These are phyloP conservation scores for Marcusenius ussheri DNA, from an alignment of 2,113 vertebrate genomes.

Conservation along the genomic window DNA sequence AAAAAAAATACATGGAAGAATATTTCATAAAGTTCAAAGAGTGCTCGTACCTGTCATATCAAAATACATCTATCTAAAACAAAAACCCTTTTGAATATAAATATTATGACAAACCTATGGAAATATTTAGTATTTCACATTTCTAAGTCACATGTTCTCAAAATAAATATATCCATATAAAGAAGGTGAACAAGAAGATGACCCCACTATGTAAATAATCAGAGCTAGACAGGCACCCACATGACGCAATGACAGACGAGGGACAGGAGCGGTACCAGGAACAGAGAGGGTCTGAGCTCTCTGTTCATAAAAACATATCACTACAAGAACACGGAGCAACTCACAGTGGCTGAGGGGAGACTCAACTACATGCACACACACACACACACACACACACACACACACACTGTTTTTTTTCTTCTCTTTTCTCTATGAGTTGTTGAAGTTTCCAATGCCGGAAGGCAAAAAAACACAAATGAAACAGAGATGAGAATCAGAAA, in stretches of 20 bases:
- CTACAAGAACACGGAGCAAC: neutral
- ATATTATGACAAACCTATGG: conserved; percentile 45
- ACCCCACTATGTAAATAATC: neutral
- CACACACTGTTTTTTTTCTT: neutral
- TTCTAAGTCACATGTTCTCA: conserved; percentile 33
- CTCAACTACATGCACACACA: neutral
- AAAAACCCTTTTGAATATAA: conserved; percentile 42
- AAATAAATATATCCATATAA: conserved; percentile 52
- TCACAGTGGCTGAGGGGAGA: conserved; percentile 2
- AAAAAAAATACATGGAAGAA: conserved; percentile 33
- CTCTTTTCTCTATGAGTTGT: neutral
- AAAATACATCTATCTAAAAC: conserved; percentile 10
- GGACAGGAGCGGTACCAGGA: neutral
- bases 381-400: neutral
- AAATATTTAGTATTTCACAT: conserved; percentile 50
- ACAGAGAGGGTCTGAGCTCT: neutral
- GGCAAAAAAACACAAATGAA: conserved; percentile 3
- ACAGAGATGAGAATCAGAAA: conserved; percentile 26
- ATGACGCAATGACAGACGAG: neutral
- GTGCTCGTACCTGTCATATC: neutral
- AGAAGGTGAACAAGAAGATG: conserved; percentile 25
- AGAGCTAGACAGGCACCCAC: neutral
- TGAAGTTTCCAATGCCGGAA: neutral
- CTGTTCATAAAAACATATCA: neutral
- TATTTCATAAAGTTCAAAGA: neutral